Base-by-base conservation (phyloP, 1,140 invertebrate species). In the Cataglyphis hispanica region DNA sequence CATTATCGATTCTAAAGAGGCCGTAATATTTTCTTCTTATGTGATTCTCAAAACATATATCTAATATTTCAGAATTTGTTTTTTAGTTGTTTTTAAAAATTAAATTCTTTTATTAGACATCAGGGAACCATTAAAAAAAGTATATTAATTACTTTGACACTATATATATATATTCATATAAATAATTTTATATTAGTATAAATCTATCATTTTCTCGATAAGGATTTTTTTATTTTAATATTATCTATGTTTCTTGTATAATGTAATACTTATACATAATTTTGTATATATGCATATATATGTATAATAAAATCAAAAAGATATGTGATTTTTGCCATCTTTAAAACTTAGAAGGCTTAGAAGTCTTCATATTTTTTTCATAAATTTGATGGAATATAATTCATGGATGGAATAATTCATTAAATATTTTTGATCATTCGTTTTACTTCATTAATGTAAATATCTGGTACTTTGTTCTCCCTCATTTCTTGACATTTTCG, bases 401-500 rank as follows among this genome's bases (percentile, higher is more conserved):
- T n/a, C n/a, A n/a, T n/a, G n/a, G 34, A 16, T 74, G 11, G 19
- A 31, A 61, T 46, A 31, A 72, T 46, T 92, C 76, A 94, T 84
- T 92, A 76, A 43, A 94, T 91, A 78, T 92, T 93, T 10, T 93
- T 89, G 1, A 95, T 94, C 89, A 94, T 90, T 13, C 91, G 84
- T 89, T 91, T 94, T 0, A 95, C 92, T 90, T 95, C 93, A 34
- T 94, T 92, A 22, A 95, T 93, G 34, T 95, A 95, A 22, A 91
- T 88, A 40, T 95, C 92, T 19, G 95, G 94, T 4, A 95, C 88
- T 64, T 92, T 94, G 31, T 91, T 93, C 0, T 90, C 90, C n/a
- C 91, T 95, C 94, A 97, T 95, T 85, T 96, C 95, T 0, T 95
- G 86, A 50, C 96, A 95, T 91, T 97, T 97, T 27, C 95, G 94